These are phyloP conservation scores for Mormyrops boulengeri DNA, from an alignment of 2,797 vertebrate species.

Conservation along the genomic window DNA sequence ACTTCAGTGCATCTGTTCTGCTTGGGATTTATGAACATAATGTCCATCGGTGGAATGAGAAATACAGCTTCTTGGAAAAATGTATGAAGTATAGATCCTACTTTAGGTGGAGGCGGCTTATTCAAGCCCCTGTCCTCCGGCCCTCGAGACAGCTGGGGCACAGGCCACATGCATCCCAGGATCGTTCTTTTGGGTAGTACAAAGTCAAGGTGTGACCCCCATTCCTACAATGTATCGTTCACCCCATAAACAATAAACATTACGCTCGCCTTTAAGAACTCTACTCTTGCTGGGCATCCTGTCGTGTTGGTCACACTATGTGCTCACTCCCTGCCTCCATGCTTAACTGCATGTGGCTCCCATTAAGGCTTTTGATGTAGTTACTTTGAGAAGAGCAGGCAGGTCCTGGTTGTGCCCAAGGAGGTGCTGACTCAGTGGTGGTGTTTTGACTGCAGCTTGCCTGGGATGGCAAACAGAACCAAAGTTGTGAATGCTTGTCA, in stretches of 20 bases:
- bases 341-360: constrained; percentile 36
- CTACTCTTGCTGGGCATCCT: background rate
- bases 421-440: constrained; percentile 31
- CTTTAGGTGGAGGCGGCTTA: background rate
- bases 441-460: background rate
- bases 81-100: background rate
- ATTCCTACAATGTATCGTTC: background rate
- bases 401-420: constrained; percentile 20
- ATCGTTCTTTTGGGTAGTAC: background rate
- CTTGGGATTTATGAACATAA: background rate
- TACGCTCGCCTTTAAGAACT: background rate
- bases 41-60: background rate
- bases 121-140: background rate
- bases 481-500: background rate
- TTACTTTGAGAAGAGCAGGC: background rate
- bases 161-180: background rate
- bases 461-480: background rate
- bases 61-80: background rate
- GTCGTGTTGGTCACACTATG: background rate
- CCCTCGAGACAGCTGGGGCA: background rate
- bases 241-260: background rate
- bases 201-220: background rate
- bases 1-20: background rate
- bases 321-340: background rate
- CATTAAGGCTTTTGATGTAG: constrained; percentile 31